A percentile compares a stretch with the other conserved stretches of the same genome.
Evolutionary conservation across 2,113 vertebrate genomes (phyloP).

Genomic region (Oophaga pumilio): DNA sequence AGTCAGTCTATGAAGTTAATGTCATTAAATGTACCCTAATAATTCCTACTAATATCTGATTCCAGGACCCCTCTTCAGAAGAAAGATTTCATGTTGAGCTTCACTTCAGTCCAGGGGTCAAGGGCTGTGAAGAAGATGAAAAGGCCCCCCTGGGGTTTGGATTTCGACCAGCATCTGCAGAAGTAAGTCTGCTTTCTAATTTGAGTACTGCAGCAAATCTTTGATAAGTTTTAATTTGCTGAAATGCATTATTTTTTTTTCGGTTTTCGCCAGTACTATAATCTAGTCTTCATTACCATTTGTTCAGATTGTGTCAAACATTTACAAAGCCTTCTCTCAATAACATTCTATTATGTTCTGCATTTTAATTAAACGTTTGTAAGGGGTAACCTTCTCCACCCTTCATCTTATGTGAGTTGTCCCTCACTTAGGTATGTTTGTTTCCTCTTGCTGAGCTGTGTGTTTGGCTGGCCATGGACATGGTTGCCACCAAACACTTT

Average conservation of each 20-base stretch:
- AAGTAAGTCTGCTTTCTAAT: constrained; percentile 71
- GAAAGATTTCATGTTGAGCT: constrained; percentile 97
- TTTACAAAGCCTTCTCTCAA: not conserved
- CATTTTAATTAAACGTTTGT: not conserved
- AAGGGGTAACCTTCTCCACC: too few relatives aligned
- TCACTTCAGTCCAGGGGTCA: constrained; percentile 96
- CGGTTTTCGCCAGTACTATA: not conserved
- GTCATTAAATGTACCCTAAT: not conserved
- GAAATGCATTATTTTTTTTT: not conserved
- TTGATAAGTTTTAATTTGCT: not conserved
- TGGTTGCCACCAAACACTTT: too few relatives aligned
- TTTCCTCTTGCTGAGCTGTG: too few relatives aligned
- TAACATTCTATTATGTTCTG: not conserved
- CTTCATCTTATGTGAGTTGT: too few relatives aligned
- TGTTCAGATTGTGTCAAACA: not conserved
- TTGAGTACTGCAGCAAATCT: not conserved
- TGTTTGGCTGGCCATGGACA: too few relatives aligned
- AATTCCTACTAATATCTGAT: not conserved
- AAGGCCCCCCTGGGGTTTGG: constrained; percentile 89
- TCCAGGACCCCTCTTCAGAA: constrained; percentile 89
- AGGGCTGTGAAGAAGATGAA: constrained; percentile 91
- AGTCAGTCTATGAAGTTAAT: too few relatives aligned
- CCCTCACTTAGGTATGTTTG: too few relatives aligned
- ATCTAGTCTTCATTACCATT: not conserved
- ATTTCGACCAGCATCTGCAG: constrained; percentile 91